These are phyloP conservation scores for Dicrurus megarhynchus DNA, from an alignment of 2,113 vertebrate genomes.

Conservation along the genomic window DNA sequence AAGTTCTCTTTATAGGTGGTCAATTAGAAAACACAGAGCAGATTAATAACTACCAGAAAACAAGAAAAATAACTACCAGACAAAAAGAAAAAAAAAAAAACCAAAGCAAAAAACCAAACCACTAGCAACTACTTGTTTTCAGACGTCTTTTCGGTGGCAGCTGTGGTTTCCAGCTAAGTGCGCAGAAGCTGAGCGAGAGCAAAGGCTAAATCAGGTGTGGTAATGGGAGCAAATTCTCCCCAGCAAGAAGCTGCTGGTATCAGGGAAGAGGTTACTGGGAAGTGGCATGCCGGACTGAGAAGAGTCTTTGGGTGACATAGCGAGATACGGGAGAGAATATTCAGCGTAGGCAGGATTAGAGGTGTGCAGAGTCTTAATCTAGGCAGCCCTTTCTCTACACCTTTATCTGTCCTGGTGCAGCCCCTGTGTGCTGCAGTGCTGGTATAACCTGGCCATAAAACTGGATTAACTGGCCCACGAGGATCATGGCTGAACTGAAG, in stretches of 20 bases:
- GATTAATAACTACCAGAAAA: not conserved
- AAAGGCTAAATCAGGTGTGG: slow-evolving; percentile 47
- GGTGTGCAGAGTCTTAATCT: slow-evolving; percentile 45
- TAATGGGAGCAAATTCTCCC: slow-evolving; percentile 10
- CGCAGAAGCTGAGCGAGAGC: not conserved
- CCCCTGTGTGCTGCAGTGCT: slow-evolving; percentile 30
- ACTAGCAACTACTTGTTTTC: not conserved
- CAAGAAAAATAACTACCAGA: too few species aligned
- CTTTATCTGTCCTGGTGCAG: slow-evolving; percentile 53
- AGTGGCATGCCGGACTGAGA: not conserved
- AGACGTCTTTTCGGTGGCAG: not conserved
- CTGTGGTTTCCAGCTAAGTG: not conserved
- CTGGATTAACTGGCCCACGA: slow-evolving; percentile 56
- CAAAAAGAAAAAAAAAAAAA: not conserved
- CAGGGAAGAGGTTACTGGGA: slow-evolving; percentile 9
- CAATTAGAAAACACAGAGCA: not conserved
- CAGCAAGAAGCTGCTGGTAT: not conserved
- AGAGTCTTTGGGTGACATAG: slow-evolving; percentile 15
- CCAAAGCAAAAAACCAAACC: not conserved
- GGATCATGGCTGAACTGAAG: slow-evolving; percentile 44
- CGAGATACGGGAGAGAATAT: not conserved
- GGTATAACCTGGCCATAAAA: slow-evolving; percentile 67
- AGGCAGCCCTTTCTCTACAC: slow-evolving; percentile 48
- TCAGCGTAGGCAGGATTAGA: slow-evolving; percentile 40
- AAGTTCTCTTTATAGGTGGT: not conserved